Evolutionary conservation across 2,113 vertebrate genomes (phyloP), one percentile per base, ranked within the genome.

Genomic region (Dasyornis broadbenti): DNA sequence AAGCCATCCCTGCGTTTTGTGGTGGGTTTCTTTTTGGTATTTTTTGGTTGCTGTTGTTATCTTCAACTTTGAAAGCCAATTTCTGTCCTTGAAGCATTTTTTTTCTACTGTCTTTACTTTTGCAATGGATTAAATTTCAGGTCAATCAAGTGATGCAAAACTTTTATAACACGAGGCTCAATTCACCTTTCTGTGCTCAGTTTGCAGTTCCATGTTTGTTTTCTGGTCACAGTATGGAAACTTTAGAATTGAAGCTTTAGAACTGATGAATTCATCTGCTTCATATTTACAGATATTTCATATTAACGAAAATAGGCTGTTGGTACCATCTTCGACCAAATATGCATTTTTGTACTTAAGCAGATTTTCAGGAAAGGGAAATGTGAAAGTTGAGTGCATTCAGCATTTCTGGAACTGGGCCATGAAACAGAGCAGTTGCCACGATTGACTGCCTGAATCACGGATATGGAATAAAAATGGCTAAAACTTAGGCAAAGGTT

Each of bases 401-500:
- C 50, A 93, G 23, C 44, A 39, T 86, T 83, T 88, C 90, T 94
- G 90, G 82, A 95, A 49, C 64, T 1, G 3, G 39, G 87, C 92
- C 82, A 88, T 86, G 69, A 78, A 88, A 73, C 63, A 61, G 5
- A 86, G 71, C 71, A 90, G 44, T 88, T 93, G 71, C 47, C 92
- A 21, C 50, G 70, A 19, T 4, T 91, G 85, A 31, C 52, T 88
- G 66, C 71, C 35, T 93, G 87, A 82, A 92, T 78, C 75, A 80
- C 0, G 5, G 76, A 56, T 94, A 52, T 40, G 52, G 68, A 96
- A 82, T 93, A 86, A 90, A 96, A 94, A 95, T 76, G 63, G 63
- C 80, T 83, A 75, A 82, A 95, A 72, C 61, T 83, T 89, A 96
- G 61, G 44, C 79, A 92, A 16, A 91, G 90, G 79, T 95, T 95